A percentile compares a stretch with the other conserved stretches of the same genome.
These are phyloP conservation scores for Acrobeloides nanus DNA, from an alignment of 2,888 invertebrate genomes.

Conservation along the genomic window DNA sequence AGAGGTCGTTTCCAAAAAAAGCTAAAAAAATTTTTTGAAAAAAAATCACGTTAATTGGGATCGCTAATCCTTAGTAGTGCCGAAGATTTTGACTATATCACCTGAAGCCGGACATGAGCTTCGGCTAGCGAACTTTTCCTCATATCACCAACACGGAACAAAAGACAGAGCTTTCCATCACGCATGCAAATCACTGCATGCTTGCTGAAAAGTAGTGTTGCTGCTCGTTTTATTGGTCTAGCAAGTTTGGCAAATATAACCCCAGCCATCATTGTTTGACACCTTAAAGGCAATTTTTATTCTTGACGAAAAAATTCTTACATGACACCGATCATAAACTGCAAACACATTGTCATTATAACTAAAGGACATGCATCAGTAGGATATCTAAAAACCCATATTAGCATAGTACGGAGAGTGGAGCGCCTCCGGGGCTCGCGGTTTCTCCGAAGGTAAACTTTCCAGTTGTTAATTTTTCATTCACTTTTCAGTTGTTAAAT, in stretches of 20 bases:
- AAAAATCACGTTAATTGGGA: background rate
- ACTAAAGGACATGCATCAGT: conserved; percentile 48
- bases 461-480: too few relatives aligned
- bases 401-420: too few relatives aligned
- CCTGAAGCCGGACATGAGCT: conserved; percentile 78
- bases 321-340: conserved; percentile 52
- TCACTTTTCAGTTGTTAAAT: too few relatives aligned
- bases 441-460: too few relatives aligned
- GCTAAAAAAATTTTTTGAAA: conserved; percentile 9
- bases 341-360: conserved; percentile 47
- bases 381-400: conserved; percentile 43
- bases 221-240: conserved; percentile 59
- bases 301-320: too few relatives aligned
- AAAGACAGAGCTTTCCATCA: conserved; percentile 49
- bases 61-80: background rate
- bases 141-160: conserved; percentile 54
- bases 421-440: too few relatives aligned
- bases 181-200: conserved; percentile 47
- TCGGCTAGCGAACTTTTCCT: conserved; percentile 82
- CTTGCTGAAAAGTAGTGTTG: conserved; percentile 45
- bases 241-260: conserved; percentile 59
- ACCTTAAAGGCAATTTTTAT: too few relatives aligned
- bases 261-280: conserved; percentile 56
- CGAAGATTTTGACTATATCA: conserved; percentile 17
- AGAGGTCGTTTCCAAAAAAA: background rate